phyloP scores from a whole-genome alignment of 2,113 vertebrate species.

The Furnarius figulus region DNA sequence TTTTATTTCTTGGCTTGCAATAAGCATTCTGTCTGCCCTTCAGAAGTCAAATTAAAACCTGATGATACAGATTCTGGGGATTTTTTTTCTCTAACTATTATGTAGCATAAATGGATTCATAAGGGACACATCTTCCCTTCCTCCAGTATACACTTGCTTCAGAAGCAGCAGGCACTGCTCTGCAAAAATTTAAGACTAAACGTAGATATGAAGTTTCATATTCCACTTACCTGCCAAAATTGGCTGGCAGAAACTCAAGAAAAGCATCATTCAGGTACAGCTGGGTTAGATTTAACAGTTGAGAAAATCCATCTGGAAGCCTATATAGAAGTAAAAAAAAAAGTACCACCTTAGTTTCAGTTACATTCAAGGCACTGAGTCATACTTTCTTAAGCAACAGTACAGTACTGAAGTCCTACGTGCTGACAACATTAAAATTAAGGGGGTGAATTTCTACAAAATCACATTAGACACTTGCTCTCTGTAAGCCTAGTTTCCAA shows the following conservation, averaged over 20 bases:
- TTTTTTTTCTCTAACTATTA: neutral
- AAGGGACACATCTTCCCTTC: neutral
- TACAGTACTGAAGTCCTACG: neutral
- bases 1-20: neutral
- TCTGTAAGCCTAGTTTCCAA: neutral
- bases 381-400: neutral
- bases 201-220: neutral
- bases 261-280: constrained; percentile 99
- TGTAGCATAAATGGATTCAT: neutral
- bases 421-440: neutral
- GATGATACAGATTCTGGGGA: neutral
- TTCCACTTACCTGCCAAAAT: constrained; percentile 92
- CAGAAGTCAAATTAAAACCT: neutral
- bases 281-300: constrained; percentile 94
- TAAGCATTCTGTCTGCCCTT: neutral
- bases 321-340: constrained; percentile 66
- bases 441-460: neutral
- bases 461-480: neutral
- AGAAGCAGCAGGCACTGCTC: neutral
- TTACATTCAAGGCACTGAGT: neutral
- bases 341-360: neutral
- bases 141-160: neutral
- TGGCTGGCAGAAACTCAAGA: constrained; percentile 95
- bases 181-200: neutral
- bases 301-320: constrained; percentile 98